Percentiles rank a stretch among this genome's conserved stretches.
Evolutionary conservation across 2,888 invertebrate species (phyloP).

Genomic region (Brenthis daphne): DNA sequence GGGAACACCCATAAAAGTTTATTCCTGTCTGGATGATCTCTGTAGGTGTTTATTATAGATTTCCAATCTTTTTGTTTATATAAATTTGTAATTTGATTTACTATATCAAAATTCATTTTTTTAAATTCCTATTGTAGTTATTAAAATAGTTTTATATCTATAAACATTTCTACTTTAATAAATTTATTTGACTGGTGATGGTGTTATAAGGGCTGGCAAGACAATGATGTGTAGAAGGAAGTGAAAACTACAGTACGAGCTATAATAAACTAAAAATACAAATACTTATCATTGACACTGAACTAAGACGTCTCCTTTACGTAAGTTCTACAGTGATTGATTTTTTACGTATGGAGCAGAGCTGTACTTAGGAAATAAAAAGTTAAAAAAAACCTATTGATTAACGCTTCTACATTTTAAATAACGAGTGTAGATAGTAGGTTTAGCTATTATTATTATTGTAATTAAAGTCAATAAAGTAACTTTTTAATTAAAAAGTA

Average conservation of each 20-base stretch:
- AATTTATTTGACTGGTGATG: too few relatives aligned
- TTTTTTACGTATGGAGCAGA: slow-evolving; percentile 29
- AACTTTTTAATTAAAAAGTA: too few relatives aligned
- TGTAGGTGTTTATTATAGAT: slow-evolving; percentile 68
- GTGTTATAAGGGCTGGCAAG: neutral
- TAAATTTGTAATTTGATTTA: slow-evolving; percentile 61
- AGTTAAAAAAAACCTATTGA: too few relatives aligned
- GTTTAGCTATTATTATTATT: too few relatives aligned
- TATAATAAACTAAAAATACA: slow-evolving; percentile 13
- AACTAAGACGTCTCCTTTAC: slow-evolving; percentile 36
- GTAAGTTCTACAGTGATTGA: slow-evolving; percentile 38
- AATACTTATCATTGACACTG: slow-evolving; percentile 43
- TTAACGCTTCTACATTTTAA: too few relatives aligned
- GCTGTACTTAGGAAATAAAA: slow-evolving; percentile 19
- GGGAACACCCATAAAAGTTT: slow-evolving; percentile 90
- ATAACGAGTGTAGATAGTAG: too few relatives aligned
- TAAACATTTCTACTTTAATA: too few relatives aligned
- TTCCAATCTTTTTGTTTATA: slow-evolving; percentile 75
- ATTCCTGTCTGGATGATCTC: slow-evolving; percentile 75
- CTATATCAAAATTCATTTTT: slow-evolving; percentile 65
- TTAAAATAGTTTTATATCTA: neutral
- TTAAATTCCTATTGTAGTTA: neutral
- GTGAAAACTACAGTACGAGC: neutral
- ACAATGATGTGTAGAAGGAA: neutral
- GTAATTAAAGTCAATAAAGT: too few relatives aligned